Percentiles rank a stretch among this genome's conserved stretches.
phyloP scores from a whole-genome alignment of 2,113 vertebrate genomes.

The Illadopsis cleaveri region DNA sequence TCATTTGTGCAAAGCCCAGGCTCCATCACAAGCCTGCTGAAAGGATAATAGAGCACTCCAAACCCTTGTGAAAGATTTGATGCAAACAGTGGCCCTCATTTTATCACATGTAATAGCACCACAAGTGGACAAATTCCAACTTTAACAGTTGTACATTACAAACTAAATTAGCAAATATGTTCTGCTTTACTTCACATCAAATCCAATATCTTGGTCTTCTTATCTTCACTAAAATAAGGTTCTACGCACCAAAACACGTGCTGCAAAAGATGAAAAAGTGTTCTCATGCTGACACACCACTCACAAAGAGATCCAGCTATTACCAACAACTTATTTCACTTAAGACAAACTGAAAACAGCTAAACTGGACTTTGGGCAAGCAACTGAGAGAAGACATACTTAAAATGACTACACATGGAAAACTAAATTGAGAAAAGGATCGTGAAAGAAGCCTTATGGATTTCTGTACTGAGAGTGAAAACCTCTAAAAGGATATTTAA shows the following conservation, averaged over 20 bases:
- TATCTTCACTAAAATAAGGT: slow-evolving; percentile 66
- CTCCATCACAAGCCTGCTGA: slow-evolving; percentile 74
- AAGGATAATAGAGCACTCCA: slow-evolving; percentile 80
- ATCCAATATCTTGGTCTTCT: slow-evolving; percentile 41
- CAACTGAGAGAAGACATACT: slow-evolving; percentile 43
- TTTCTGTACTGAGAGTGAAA: slow-evolving; percentile 56
- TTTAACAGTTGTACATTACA: slow-evolving; percentile 63
- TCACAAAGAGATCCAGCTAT: slow-evolving; percentile 64
- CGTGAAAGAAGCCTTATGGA: slow-evolving; percentile 28
- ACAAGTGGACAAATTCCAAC: slow-evolving; percentile 69
- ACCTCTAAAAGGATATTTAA: slow-evolving; percentile 64
- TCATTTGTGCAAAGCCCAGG: slow-evolving; percentile 71
- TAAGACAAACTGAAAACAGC: slow-evolving; percentile 64
- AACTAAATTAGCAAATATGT: slow-evolving; percentile 69
- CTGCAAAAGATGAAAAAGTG: slow-evolving; percentile 14
- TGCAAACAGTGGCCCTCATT: slow-evolving; percentile 73
- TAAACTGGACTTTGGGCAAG: slow-evolving; percentile 64
- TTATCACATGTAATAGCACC: slow-evolving; percentile 70
- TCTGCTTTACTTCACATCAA: slow-evolving; percentile 70
- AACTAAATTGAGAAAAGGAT: slow-evolving; percentile 42
- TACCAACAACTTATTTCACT: slow-evolving; percentile 69
- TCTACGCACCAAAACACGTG: slow-evolving; percentile 38
- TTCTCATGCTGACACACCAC: slow-evolving; percentile 31
- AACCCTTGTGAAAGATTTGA: slow-evolving; percentile 75
- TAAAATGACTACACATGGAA: slow-evolving; percentile 62